Conservation (phyloP, 1,140 invertebrate species). For the Hydropsyche tenuis region DNA sequence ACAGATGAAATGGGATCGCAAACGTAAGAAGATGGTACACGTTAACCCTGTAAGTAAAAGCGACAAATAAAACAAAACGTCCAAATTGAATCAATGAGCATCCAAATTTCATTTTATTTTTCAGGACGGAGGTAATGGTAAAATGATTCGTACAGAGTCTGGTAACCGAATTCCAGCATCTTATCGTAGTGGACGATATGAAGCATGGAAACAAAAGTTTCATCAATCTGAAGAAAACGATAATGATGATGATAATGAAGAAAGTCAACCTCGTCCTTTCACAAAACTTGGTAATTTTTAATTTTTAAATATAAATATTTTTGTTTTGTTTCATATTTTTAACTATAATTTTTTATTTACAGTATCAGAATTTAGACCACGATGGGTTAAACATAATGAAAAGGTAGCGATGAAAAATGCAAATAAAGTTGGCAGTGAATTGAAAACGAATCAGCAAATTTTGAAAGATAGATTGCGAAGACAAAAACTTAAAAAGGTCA, state of each 20-base stretch:
- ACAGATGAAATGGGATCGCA: constrained; percentile 85
- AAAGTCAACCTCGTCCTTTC: constrained; percentile 25
- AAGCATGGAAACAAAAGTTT: constrained; percentile 84
- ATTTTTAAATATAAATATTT: no score
- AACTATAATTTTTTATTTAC: constrained; percentile 30
- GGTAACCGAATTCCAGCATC: constrained; percentile 92
- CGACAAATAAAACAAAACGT: constrained; percentile 7
- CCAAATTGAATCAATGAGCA: background rate
- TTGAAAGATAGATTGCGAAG: constrained; percentile 60
- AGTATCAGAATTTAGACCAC: constrained; percentile 61
- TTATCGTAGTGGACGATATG: constrained; percentile 90
- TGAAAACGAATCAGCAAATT: constrained; percentile 60
- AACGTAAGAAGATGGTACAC: constrained; percentile 91
- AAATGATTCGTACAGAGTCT: constrained; percentile 88
- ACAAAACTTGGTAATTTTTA: constrained; percentile 50
- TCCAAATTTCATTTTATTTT: constrained; percentile 19
- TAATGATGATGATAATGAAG: constrained; percentile 63
- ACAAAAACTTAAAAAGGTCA: constrained; percentile 58
- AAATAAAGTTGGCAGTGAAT: constrained; percentile 54
- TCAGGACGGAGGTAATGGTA: constrained; percentile 47
- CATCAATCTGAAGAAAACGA: constrained; percentile 67
- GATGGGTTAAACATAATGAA: constrained; percentile 62
- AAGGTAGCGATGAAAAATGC: constrained; percentile 56
- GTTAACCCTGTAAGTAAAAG: constrained; percentile 64
- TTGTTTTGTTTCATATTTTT: constrained; percentile 4